Base-by-base conservation (phyloP, 35 echinoderm and acorn worm species). In the Apostichopus parvimensis region DNA sequence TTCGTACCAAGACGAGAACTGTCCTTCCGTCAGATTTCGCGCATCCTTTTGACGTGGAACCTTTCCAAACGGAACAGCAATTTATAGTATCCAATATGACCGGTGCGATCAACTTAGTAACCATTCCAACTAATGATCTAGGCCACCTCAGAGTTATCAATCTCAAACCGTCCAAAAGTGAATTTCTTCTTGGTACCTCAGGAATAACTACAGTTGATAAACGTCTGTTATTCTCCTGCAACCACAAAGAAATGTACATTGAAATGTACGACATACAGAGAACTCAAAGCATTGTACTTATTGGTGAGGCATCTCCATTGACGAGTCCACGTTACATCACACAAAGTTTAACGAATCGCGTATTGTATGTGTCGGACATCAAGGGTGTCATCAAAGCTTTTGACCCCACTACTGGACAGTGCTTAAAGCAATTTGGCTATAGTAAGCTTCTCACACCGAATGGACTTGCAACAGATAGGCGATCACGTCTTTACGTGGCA, bases 331-430 rank as follows among this genome's bases (percentile, higher is more conserved):
- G 86, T 6, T 68, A 4, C 86, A 25, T 88, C 11, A 72, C 61
- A 4, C 62, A 34, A 12, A 23, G 64, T 53, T n/a, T 72, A 9
- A 88, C 25, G 57, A 45, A 23, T 23, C 20, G 14, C 10, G 9
- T 88, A 6, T 64, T 88, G 8, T 88, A 72, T n/a, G 86, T 88
- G 3, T 88, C 86, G 8, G 86, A 88, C 61, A 34, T 45, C 4
- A 88, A 68, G 64, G 86, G 86, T 73, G 86, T 61, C 6, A 64
- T 88, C 45, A 88, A 88, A 64, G 86, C 72, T 54, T 72, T 88
- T 23, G 86, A 53, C 52, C 73, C 86, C 8, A 45, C 54, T 53
- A 54, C 6, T 62, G 86, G 66, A 26, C 15, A 18, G 21, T 45
- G 14, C 45, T 1, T 88, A 17, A 21, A 6, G 18, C 34, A 88